Conservation (phyloP, 2,113 vertebrate genomes). For the Vidua macroura region DNA sequence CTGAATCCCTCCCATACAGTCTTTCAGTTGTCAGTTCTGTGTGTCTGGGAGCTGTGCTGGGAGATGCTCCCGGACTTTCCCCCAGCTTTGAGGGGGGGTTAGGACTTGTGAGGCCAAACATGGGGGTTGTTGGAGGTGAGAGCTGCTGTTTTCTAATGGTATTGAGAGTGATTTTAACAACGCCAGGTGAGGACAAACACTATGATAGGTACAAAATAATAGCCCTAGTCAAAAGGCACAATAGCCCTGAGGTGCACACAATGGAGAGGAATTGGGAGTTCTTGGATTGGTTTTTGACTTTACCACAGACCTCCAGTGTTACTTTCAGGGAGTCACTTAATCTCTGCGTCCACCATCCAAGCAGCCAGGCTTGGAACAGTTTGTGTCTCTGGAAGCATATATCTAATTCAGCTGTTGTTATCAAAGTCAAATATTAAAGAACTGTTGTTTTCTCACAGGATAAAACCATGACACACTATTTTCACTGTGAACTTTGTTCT, state of each 20-base stretch:
- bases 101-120: background rate
- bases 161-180: background rate
- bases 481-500: background rate
- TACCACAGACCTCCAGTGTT: conserved; percentile 6
- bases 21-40: background rate
- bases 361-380: background rate
- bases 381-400: background rate
- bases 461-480: background rate
- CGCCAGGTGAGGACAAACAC: background rate
- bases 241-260: background rate
- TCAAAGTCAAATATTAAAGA: conserved; percentile 24
- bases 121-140: background rate
- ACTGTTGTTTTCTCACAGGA: background rate
- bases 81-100: background rate
- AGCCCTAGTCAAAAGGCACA: background rate
- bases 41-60: background rate
- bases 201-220: background rate
- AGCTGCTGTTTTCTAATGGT: background rate
- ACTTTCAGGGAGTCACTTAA: background rate
- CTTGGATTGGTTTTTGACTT: background rate
- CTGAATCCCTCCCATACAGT: background rate
- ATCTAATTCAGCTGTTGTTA: conserved; percentile 3
- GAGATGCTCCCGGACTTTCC: background rate
- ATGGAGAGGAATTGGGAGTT: background rate
- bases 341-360: background rate